Evolutionary conservation across 2,113 vertebrate genomes (phyloP), one percentile per base, ranked within the genome.

Genomic region (Gallinago jamesoni): DNA sequence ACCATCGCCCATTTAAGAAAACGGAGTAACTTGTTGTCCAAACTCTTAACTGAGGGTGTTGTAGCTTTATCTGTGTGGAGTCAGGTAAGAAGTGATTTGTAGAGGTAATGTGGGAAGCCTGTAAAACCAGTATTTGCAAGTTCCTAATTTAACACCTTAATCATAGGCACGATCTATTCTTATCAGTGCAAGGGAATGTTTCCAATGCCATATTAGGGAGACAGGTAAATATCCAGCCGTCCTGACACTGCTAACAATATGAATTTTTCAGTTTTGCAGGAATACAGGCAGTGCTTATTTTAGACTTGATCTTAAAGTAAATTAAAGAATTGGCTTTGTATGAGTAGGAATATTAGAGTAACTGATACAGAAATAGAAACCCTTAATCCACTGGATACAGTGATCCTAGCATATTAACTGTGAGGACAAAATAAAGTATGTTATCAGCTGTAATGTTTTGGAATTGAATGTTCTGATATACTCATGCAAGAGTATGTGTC

Each of bases 61-160:
- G 30, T 28, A 67, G 24, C 9, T 15, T 0, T 45, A 23, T 37
- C 25, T 80, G 16, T 27, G 16, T 69, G n/a, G 48, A 60, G 15
- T 33, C 25, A 82, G 64, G 37, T 53, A 41, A 77, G 37, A 92
- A 90, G 39, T 45, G 60, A 81, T 89, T 89, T 94, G 84, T 60
- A 81, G 66, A 92, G 69, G 37, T 93, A 77, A 47, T 87, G 31
- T 37, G 43, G 28, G 31, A 92, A 93, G n/a, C 86, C 80, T 73
- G 84, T 89, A 93, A 92, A 95, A 81, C 90, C 48, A 45, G 92
- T 90, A 84, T 94, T 92, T 94, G 89, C 73, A 93, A 72, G 22
- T 14, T 73, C 28, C 28, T 90, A 9, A 28, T 90, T 76, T 50
- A 85, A 82, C 10, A 50, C 39, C 12, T 73, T 62, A 81, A 78